Conservation (phyloP, 2,888 invertebrate genomes). For the Dasypolia templi region DNA sequence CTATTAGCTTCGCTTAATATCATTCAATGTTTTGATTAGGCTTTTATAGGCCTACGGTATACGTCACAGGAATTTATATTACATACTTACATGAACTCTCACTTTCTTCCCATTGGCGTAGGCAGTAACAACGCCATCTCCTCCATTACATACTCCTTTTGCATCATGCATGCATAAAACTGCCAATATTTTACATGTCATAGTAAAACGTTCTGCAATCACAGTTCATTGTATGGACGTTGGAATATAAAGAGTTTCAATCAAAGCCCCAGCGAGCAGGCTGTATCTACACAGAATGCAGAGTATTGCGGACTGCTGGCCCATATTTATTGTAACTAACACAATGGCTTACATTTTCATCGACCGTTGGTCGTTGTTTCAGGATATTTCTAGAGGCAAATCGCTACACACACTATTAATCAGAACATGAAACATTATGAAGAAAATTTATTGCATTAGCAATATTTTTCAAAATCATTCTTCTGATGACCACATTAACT, state of each 20-base stretch:
- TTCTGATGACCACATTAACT: too few relatives aligned
- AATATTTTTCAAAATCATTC: too few relatives aligned
- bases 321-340: constrained; percentile 34
- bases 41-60: neutral
- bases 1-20: neutral
- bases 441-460: too few relatives aligned
- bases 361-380: neutral
- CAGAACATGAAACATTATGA: too few relatives aligned
- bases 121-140: too few relatives aligned
- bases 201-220: constrained; percentile 13
- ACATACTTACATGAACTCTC: too few relatives aligned
- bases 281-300: constrained; percentile 29
- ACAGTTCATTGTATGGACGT: constrained; percentile 10
- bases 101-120: too few relatives aligned
- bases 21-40: constrained; percentile 15
- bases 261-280: constrained; percentile 41
- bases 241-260: constrained; percentile 48
- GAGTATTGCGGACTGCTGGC: constrained; percentile 43
- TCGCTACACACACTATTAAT: neutral
- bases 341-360: constrained; percentile 38
- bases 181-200: constrained; percentile 1
- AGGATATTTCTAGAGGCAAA: neutral
- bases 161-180: too few relatives aligned
- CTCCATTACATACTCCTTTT: too few relatives aligned
- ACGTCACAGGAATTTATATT: neutral